These are phyloP conservation scores for Cynoglossus semilaevis DNA, from an alignment of 2,113 vertebrate species.

Conservation along the genomic window DNA sequence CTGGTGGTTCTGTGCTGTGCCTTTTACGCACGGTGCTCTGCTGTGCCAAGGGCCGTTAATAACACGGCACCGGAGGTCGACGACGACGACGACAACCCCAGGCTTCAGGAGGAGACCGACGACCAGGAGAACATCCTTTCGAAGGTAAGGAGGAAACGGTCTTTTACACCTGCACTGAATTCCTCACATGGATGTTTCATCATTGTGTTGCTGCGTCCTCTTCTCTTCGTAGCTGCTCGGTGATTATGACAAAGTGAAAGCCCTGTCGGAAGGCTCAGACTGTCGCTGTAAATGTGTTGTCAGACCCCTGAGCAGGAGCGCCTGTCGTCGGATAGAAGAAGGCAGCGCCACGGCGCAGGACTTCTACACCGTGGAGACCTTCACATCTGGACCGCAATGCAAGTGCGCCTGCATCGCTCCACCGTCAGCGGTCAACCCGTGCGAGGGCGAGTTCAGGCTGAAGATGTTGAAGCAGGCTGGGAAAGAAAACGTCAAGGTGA, in stretches of 20 bases:
- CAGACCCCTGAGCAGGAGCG: constrained; percentile 86
- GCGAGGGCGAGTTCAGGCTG: constrained; percentile 87
- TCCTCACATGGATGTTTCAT: background rate
- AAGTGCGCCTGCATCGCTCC: constrained; percentile 93
- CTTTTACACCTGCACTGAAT: too few relatives aligned
- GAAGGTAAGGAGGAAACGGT: constrained; percentile 72
- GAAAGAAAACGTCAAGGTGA: constrained; percentile 87
- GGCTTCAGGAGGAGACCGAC: constrained; percentile 77
- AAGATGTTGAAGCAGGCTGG: constrained; percentile 85
- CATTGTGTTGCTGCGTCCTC: constrained; percentile 47
- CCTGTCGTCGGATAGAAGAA: constrained; percentile 83
- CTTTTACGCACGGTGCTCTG: constrained; percentile 32
- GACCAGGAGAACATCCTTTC: constrained; percentile 83
- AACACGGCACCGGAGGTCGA: constrained; percentile 15
- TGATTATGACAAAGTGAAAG: constrained; percentile 97
- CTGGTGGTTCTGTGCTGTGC: constrained; percentile 48
- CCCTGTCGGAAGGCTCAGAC: constrained; percentile 91
- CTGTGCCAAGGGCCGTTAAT: constrained; percentile 38
- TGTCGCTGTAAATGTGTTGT: constrained; percentile 96
- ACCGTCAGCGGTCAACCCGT: constrained; percentile 89
- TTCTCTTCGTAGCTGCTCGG: constrained; percentile 86
- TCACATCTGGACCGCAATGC: constrained; percentile 88
- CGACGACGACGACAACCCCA: constrained; percentile 39
- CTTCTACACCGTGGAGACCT: constrained; percentile 91
- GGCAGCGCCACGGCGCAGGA: constrained; percentile 78